A percentile compares a stretch with the other conserved stretches of the same genome.
phyloP scores from a whole-genome alignment of 2,113 vertebrate genomes.

The Hydrochoerus hydrochaeris region DNA sequence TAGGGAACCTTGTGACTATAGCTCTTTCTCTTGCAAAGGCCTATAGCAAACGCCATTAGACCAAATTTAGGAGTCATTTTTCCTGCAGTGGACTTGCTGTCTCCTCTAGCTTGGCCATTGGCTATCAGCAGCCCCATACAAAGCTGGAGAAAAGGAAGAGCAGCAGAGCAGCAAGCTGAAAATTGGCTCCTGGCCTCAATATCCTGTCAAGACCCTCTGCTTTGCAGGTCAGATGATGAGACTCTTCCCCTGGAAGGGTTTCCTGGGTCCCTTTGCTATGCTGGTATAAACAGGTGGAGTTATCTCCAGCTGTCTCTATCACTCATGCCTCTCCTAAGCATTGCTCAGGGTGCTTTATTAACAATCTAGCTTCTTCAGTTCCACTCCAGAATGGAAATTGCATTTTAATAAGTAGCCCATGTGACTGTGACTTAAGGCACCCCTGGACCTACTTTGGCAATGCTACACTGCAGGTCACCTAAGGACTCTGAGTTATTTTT shows the following conservation, averaged over 20 bases:
- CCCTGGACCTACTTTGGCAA: not conserved
- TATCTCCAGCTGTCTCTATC: not conserved
- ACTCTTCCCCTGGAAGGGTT: not conserved
- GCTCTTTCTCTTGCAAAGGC: not conserved
- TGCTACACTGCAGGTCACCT: not conserved
- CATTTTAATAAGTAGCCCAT: not conserved
- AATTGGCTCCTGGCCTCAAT: not conserved
- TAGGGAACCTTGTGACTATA: not conserved
- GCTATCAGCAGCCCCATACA: not conserved
- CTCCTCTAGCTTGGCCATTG: not conserved
- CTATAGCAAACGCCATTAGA: not conserved
- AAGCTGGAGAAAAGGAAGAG: not conserved
- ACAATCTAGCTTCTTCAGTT: not conserved
- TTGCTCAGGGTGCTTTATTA: not conserved
- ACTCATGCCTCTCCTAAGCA: not conserved
- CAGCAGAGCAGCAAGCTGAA: not conserved
- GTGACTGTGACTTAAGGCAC: not conserved
- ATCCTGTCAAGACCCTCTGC: not conserved
- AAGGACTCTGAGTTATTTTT: not conserved
- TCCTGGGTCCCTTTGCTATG: not conserved
- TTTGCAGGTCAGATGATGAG: constrained; percentile 16
- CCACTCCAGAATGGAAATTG: not conserved
- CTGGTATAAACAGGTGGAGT: not conserved
- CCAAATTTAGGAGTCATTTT: not conserved
- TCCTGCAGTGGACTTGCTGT: not conserved